Base-by-base conservation (phyloP, 2,888 invertebrate species). In the Tetheella fluctuosa region DNA sequence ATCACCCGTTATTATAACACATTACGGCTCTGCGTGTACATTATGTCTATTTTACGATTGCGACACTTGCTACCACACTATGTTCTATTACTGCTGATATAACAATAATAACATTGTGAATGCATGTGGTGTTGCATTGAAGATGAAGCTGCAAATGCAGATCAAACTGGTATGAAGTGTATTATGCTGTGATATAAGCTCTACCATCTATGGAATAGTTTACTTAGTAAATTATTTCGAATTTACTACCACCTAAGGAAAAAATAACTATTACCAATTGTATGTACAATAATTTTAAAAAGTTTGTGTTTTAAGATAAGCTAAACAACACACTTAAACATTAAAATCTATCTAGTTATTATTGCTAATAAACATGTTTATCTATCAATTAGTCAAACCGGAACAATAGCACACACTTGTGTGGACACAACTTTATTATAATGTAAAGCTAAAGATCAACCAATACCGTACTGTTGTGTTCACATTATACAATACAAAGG, bases 41-140 rank as follows among this genome's bases (percentile, higher is more conserved):
- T 70, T 71, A 75, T 72, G 72, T 72, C 71, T 74, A 67, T 74
- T 73, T 76, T 77, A 81, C 77, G 77, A 75, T 72, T 68, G 68
- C 71, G 65, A 68, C 79, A 79, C 71, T 75, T 70, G 73, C 65
- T 72, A 62, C 69, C 63, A 60, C 60, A 56, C 57, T 39, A 60
- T 64, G 57, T 62, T 64, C 64, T 54, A 62, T 71, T 72, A 68
- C 60, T 63, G 65, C 65, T 55, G 57, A 59, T 28, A 64, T 71
- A 57, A 61, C 63, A 55, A 34, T 34, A 23, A 20, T 17, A 23
- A 34, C 34, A 48, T 20, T 48, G 48, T 48, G 17, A 48, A 48
- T 20, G 48, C 48, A 20, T 20, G 48, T 20, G 10, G 2, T 48
- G 48, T 17, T 48, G 20, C 48, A 20, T 1, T 3, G 48, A 17